Base-by-base conservation (phyloP, 2,888 invertebrate genomes). In the Andrena fulva region DNA sequence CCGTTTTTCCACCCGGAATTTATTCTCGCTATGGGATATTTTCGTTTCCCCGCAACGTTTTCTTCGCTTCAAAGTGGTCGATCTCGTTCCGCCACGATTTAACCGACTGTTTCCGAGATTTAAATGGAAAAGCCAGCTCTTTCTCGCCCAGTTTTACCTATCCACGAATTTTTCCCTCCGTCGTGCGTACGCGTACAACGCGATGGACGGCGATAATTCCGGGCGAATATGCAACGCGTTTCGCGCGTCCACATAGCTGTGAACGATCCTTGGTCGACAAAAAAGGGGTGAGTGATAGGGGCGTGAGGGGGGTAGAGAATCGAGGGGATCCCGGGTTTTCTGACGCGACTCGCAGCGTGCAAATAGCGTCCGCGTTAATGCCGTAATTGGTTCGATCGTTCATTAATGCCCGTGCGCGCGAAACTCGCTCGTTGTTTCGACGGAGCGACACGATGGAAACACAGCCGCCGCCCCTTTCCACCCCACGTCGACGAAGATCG, bases 61-160 rank as follows among this genome's bases (percentile, higher is more conserved):
- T 50, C 54, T 60, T 63, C 50, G 5, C 16, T 54, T 7, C 29
- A 10, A 54, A 42, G 35, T 33, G 66, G 27, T 68, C 35, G 31
- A 73, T 69, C 70, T 74, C 33, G 59, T 81, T 66, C 50, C 48
- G 5, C 31, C 54, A n/a, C 64, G 79, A 79, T 81, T 70, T 66
- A 56, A 67, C 56, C 29, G 42, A 6, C 35, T 27, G 27, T 81
- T 74, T 59, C 52, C 64, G 48, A 67, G 52, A 74, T 79, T 66
- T 50, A 52, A 78, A 63, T 72, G 73, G 52, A 66, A 69, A 64
- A 72, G 8, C 31, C 54, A 20, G 16, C 31, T 80, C 62, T 67
- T 35, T 59, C 24, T 50, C 6, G 33, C 5, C 4, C 3, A 42
- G 42, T 5, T 42, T 42, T 42, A 12, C 42, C 29, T 24, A 67